Base-by-base conservation (phyloP, 2,797 vertebrate genomes). In the Hylomyscus alleni region DNA sequence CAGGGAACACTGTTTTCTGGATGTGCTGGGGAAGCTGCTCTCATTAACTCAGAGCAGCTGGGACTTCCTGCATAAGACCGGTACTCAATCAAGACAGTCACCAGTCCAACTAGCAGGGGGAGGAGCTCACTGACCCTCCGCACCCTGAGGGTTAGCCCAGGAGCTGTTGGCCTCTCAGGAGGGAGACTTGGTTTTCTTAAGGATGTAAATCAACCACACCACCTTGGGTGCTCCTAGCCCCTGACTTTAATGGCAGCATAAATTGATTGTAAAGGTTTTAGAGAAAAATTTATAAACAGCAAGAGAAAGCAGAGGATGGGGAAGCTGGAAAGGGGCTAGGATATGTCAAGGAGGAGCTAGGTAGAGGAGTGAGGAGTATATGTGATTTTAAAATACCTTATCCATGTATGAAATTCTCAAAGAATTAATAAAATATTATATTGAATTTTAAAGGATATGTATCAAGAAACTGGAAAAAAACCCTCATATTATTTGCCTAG, bases 391-490 rank as follows among this genome's bases (percentile, higher is more conserved):
- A 56, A 56, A 3, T 7, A 40, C 1, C 29, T 40, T n/a, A 88
- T 50, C 9, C 50, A 29, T 87, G 14, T 44, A 73, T 44, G n/a
- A 73, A 88, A 73, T 73, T 40, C 52, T 73, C n/a, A 73, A 87
- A 87, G 10, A 73, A 73, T 88, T 67, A 44, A 73, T 31, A 56
- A 88, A 56, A 56, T 19, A 6, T 6, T 13, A 20, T 76, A 75
- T 76, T 60, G 58, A 47, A 44, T 22, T 56, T 58, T 88, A 58
- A 58, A 81, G 31, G 84, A 78, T 65, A 50, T 62, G 2, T 81
- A 84, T 73, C 12, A 78, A 87, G 52, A 94, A 14, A 34, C 31
- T 75, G 47, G 44, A 54, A 92, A 81, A 69, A 87, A 84, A 60
- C 8, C 58, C 40, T 93, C 69, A 54, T 52, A 93, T 82, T 92